These are phyloP conservation scores for Netelia fuscicornis DNA, from an alignment of 2,888 invertebrate genomes.

Conservation along the genomic window DNA sequence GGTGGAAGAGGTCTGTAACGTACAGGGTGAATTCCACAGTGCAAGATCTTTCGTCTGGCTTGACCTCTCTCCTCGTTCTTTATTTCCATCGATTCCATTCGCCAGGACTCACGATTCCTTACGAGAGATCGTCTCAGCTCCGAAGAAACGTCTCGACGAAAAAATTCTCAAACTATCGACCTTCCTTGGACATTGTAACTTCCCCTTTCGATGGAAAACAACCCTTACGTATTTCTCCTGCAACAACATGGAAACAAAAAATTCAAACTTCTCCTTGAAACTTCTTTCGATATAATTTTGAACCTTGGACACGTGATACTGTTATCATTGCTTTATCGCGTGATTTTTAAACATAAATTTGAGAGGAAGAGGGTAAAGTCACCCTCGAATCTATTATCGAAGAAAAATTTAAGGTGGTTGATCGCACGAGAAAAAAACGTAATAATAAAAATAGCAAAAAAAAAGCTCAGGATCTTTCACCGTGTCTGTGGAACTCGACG, in stretches of 20 bases:
- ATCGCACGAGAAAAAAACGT: neutral
- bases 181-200: constrained; percentile 1
- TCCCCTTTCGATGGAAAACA: neutral
- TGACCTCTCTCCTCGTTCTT: constrained; percentile 59
- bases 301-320: neutral
- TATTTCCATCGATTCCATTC: constrained; percentile 30
- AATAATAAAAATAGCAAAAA: neutral
- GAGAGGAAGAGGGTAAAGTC: neutral
- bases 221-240: neutral
- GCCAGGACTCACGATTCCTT: constrained; percentile 17
- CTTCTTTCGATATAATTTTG: neutral
- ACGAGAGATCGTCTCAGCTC: constrained; percentile 3
- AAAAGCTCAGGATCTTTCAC: constrained; percentile 40
- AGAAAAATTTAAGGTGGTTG: neutral
- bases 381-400: neutral
- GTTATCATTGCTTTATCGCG: neutral
- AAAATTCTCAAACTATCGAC: neutral
- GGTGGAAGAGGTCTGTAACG: neutral
- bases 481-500: constrained; percentile 51
- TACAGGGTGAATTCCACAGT: constrained; percentile 30
- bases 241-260: neutral
- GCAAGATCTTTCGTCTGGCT: constrained; percentile 41
- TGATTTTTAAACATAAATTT: neutral
- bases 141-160: neutral
- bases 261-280: neutral